Evolutionary conservation across 2,888 invertebrate species (phyloP), one percentile per base, ranked within the genome.

Genomic region (Rhogogaster chlorosoma): DNA sequence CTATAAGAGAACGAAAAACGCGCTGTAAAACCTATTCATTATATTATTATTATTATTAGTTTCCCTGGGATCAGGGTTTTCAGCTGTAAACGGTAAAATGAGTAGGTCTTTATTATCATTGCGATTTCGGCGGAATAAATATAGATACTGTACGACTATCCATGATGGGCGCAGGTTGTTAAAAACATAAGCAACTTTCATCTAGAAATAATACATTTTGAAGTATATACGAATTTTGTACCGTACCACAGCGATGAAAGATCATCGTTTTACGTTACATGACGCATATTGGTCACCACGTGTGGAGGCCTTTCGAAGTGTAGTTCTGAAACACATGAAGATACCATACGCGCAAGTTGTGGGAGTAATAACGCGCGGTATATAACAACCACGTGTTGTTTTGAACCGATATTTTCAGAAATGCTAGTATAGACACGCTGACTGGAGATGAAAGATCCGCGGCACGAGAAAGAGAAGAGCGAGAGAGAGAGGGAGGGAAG

Each of bases 331-430:
- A 10, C 80, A 61, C 80, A 80, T 61, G 80, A 70, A 36, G 38
- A 22, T n/a, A 38, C 53, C 36, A 57, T 18, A 67, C 45, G 61
- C 78, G 15, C 61, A 53, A 42, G 64, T 86, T 67, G 67, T 75
- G 42, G 67, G 53, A 77, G 70, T 26, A 73, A 86, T 67, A 77
- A 45, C 73, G 83, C 85, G 84, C 49, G 80, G 57, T 85, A 80
- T 80, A 80, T 15, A 83, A 67, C 82, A 86, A 89, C 88, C 92
- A 91, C 91, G 91, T 92, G 92, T 90, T 91, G 88, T 91, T 91
- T 88, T 87, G 89, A 88, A 88, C 91, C 87, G 88, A 93, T 89
- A 91, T 93, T 93, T 93, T 93, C 87, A 89, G 90, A 75, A 86
- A 87, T 88, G 92, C 88, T 91, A 92, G 92, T 92, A n/a, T n/a